phyloP scores from a whole-genome alignment of 2,113 vertebrate genomes.

The Otus sunia region DNA sequence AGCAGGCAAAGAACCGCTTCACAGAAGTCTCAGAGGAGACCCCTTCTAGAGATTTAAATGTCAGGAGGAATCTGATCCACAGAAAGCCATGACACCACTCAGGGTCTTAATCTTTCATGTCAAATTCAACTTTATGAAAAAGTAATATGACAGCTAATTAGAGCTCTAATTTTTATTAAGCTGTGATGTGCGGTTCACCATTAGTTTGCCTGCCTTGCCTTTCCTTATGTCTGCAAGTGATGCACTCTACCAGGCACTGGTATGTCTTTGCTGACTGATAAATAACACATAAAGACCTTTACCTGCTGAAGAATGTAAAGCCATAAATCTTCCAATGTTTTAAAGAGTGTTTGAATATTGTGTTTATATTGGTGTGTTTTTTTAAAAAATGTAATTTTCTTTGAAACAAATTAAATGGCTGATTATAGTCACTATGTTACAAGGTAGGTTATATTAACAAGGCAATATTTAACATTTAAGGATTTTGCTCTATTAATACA shows the following conservation, averaged over 20 bases:
- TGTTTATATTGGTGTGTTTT: background rate
- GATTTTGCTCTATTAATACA: background rate
- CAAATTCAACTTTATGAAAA: background rate
- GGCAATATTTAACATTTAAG: background rate
- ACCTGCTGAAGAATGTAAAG: background rate
- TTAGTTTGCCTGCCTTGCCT: background rate
- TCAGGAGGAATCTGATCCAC: background rate
- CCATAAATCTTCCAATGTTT: background rate
- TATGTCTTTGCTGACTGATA: background rate
- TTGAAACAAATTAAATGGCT: background rate
- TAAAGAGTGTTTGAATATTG: background rate
- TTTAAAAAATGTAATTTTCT: background rate
- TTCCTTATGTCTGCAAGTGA: background rate
- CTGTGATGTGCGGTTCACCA: rapidly evolving
- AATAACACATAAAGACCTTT: background rate
- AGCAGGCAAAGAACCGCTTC: background rate
- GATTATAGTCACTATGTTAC: background rate
- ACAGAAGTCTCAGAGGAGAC: background rate
- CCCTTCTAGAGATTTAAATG: background rate
- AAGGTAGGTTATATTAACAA: background rate
- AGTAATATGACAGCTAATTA: background rate
- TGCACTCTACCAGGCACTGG: background rate
- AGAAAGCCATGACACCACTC: background rate
- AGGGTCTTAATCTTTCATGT: background rate
- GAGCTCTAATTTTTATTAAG: background rate